These are phyloP conservation scores for Solen grandis DNA, from an alignment of 1,140 invertebrate species.

Conservation along the genomic window DNA sequence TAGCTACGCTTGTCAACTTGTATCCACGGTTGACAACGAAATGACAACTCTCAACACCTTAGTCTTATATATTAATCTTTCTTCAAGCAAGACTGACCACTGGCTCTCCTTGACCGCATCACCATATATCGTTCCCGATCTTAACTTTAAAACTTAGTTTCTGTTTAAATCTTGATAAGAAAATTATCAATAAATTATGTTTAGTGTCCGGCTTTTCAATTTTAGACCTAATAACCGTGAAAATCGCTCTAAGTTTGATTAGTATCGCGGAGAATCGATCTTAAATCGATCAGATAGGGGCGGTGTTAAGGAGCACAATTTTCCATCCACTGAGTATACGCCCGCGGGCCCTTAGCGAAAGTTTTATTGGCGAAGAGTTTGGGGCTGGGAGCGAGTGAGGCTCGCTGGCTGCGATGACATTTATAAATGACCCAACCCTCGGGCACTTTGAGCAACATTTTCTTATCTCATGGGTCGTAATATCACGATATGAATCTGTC, in stretches of 20 bases:
- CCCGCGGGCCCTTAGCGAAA: conserved; percentile 13
- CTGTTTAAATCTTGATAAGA: conserved; percentile 1
- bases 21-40: conserved; percentile 28
- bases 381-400: conserved; percentile 22
- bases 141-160: not conserved
- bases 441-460: conserved; percentile 5
- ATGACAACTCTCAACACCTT: not conserved
- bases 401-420: conserved; percentile 41
- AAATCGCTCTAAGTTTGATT: conserved; percentile 51
- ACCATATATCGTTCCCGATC: not conserved
- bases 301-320: conserved; percentile 13
- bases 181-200: conserved; percentile 39
- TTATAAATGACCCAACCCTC: conserved; percentile 51
- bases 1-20: conserved; percentile 11
- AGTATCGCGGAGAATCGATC: conserved; percentile 21
- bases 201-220: conserved; percentile 17
- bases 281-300: conserved; percentile 9
- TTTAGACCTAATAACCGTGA: conserved; percentile 25
- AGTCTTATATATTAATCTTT: conserved; percentile 9
- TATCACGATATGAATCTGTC: conserved; percentile 48
- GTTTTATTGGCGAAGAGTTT: conserved; percentile 16
- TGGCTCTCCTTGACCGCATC: not conserved
- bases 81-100: not conserved
- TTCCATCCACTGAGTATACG: not conserved
- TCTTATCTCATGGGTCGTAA: conserved; percentile 50